phyloP scores from a whole-genome alignment of 2,113 vertebrate species.

The Arenaria interpres region DNA sequence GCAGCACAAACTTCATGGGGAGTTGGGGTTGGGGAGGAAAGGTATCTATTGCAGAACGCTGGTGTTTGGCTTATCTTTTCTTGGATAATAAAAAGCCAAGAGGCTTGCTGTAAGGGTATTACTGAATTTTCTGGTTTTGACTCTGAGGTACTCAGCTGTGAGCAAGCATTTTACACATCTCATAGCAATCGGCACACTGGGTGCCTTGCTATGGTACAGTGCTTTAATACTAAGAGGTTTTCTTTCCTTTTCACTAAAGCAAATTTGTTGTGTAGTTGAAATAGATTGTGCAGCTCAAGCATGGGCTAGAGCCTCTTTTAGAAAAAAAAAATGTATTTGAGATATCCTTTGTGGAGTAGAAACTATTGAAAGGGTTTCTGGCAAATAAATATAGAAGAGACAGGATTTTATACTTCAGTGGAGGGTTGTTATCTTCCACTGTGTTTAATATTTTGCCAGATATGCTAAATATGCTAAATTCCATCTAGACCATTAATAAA shows the following conservation, averaged over 20 bases:
- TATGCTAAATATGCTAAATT: not conserved
- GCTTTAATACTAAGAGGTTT: constrained; percentile 53
- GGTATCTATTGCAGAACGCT: not conserved
- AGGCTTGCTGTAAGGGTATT: not conserved
- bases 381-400: not conserved
- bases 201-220: constrained; percentile 51
- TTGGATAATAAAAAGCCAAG: not conserved
- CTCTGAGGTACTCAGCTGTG: constrained; percentile 10
- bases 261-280: constrained; percentile 15
- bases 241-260: constrained; percentile 37
- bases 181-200: not conserved
- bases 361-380: not conserved
- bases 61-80: not conserved
- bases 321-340: not conserved
- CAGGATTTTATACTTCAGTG: not conserved
- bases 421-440: not conserved
- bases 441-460: not conserved
- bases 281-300: not conserved
- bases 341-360: not conserved
- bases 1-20: not conserved
- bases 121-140: constrained; percentile 8
- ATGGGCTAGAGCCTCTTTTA: not conserved
- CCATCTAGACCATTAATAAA: not conserved
- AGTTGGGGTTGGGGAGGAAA: too few species aligned
- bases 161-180: constrained; percentile 36